phyloP scores from a whole-genome alignment of 2,113 vertebrate species.

The Esox niger region DNA sequence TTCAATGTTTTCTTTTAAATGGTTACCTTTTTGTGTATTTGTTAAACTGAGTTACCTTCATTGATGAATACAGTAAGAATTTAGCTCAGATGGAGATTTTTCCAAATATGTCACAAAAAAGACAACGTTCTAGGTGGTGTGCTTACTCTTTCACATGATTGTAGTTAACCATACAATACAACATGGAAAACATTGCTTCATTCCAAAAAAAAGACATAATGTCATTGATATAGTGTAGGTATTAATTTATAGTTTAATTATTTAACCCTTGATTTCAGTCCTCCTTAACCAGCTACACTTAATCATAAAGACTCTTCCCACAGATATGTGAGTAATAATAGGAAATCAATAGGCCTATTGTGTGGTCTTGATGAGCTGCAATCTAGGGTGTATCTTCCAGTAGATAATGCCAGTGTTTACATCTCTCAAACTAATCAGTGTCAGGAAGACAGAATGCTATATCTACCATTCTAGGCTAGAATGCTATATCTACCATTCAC shows the following conservation, averaged over 20 bases:
- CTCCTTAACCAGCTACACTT: neutral
- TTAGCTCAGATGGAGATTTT: too few relatives aligned
- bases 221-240: neutral
- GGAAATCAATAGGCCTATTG: constrained; percentile 16
- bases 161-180: too few relatives aligned
- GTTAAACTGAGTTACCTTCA: too few relatives aligned
- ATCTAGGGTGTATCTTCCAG: constrained; percentile 17
- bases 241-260: neutral
- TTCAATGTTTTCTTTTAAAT: too few relatives aligned
- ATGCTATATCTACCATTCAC: too few relatives aligned
- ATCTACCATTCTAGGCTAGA: too few relatives aligned
- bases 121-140: too few relatives aligned
- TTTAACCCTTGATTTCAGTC: neutral
- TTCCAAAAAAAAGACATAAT: neutral
- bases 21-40: too few relatives aligned
- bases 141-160: too few relatives aligned
- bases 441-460: neutral
- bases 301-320: neutral
- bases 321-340: constrained; percentile 13
- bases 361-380: constrained; percentile 8
- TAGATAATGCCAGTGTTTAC: neutral
- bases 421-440: neutral
- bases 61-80: too few relatives aligned
- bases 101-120: too few relatives aligned
- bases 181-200: neutral